Percentiles rank a stretch among this genome's conserved stretches.
phyloP scores from a whole-genome alignment of 2,113 vertebrate genomes.

The Rhineura floridana region DNA sequence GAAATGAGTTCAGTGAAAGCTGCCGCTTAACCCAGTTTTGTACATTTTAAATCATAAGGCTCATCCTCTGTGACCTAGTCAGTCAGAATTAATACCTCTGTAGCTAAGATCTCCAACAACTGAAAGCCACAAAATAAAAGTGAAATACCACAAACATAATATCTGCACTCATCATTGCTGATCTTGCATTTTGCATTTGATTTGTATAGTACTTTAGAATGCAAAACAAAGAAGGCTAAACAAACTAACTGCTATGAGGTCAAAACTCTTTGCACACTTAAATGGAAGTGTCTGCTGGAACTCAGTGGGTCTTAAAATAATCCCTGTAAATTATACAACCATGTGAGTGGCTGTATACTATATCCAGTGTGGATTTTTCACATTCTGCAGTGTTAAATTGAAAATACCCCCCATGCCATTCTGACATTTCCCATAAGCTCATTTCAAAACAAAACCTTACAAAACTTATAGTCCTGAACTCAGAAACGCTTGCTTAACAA shows the following conservation, averaged over 20 bases:
- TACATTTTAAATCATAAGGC: constrained; percentile 23
- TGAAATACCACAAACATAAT: constrained; percentile 32
- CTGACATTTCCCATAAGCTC: too few species aligned
- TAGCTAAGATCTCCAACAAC: constrained; percentile 30
- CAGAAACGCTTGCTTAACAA: too few species aligned
- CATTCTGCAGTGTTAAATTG: too few species aligned
- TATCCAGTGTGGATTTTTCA: too few species aligned
- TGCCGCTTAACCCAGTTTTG: constrained; percentile 26
- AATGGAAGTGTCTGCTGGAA: background rate
- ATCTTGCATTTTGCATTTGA: constrained; percentile 36
- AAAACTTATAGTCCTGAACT: too few species aligned
- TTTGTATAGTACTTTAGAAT: constrained; percentile 31
- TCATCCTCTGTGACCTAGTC: constrained; percentile 25
- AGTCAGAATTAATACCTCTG: constrained; percentile 42
- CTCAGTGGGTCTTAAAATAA: background rate
- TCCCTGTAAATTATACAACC: background rate
- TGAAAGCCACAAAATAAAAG: constrained; percentile 46
- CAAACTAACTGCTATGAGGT: background rate
- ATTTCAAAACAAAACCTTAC: too few species aligned
- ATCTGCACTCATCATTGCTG: constrained; percentile 38
- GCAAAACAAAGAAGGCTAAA: background rate
- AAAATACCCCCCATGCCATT: too few species aligned
- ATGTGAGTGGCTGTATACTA: too few species aligned
- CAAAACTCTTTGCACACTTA: background rate
- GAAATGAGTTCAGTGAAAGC: background rate